These are phyloP conservation scores for Drosophila arawakana DNA, from an alignment of 1,140 invertebrate genomes.

Conservation along the genomic window DNA sequence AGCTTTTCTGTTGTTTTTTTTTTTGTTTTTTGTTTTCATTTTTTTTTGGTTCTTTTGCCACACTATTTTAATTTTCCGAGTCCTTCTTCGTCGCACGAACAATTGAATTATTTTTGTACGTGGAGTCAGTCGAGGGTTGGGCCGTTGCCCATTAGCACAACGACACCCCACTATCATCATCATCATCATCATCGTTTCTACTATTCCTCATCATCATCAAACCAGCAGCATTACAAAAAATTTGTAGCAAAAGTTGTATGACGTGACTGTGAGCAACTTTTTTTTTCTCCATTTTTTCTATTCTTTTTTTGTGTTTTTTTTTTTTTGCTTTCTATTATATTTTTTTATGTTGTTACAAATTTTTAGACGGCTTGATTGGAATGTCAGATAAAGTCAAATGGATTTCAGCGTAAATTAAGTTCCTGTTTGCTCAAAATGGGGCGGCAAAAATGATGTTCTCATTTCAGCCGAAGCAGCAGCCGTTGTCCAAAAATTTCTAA, in stretches of 20 bases:
- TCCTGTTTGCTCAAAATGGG: constrained; percentile 56
- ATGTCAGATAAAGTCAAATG: constrained; percentile 84
- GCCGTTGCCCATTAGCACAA: constrained; percentile 63
- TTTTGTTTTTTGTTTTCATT: constrained; percentile 37
- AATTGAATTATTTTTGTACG: constrained; percentile 84
- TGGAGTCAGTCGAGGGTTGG: constrained; percentile 69
- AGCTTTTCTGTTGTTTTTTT: constrained; percentile 41
- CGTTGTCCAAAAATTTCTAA: constrained; percentile 33
- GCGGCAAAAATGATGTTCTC: constrained; percentile 58
- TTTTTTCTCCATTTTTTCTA: constrained; percentile 55
- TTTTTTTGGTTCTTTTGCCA: constrained; percentile 53
- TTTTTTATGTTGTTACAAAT: constrained; percentile 71
- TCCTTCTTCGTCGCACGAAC: constrained; percentile 72
- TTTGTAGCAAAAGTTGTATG: constrained; percentile 80
- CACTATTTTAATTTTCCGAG: constrained; percentile 81
- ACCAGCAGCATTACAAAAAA: constrained; percentile 56
- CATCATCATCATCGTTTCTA: constrained; percentile 24
- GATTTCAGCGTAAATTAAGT: constrained; percentile 83
- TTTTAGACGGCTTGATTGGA: constrained; percentile 81
- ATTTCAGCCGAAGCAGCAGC: constrained; percentile 41
- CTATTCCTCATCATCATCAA: constrained; percentile 29
- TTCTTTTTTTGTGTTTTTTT: constrained; percentile 37
- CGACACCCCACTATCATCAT: constrained; percentile 72
- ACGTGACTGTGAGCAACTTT: constrained; percentile 71
- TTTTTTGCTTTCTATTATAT: constrained; percentile 48